A percentile compares a stretch with the other conserved stretches of the same genome.
Conservation (phyloP, 92 coral and sea anemone species). For the Ricordea florida region DNA sequence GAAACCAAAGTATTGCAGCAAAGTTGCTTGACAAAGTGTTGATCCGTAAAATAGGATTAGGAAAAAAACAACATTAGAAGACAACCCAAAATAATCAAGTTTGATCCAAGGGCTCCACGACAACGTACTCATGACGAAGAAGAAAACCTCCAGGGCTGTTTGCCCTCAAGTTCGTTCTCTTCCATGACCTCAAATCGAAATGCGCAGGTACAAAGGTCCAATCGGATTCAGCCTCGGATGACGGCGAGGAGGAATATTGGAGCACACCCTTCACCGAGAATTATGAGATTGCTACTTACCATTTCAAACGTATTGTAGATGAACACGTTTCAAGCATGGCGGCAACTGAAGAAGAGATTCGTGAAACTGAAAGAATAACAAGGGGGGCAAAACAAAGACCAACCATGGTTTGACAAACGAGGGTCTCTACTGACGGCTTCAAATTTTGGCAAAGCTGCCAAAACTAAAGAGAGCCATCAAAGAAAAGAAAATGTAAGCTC, state of each 20-base stretch:
- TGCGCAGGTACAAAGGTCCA: constrained; percentile 2
- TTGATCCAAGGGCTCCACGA: constrained; percentile 42
- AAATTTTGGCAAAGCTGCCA: constrained; percentile 23
- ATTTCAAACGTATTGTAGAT: constrained; percentile 15
- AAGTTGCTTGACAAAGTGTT: no score
- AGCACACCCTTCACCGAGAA: constrained; percentile 4
- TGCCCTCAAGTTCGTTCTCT: constrained; percentile 31
- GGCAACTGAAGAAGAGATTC: constrained; percentile 3
- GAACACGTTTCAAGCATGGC: background rate
- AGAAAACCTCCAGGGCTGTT: constrained; percentile 2
- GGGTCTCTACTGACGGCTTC: constrained; percentile 46
- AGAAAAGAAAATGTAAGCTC: background rate
- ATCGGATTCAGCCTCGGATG: constrained; percentile 3
- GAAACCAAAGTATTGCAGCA: constrained; percentile 14
- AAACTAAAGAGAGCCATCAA: constrained; percentile 4
- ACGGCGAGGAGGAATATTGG: background rate
- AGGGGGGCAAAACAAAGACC: constrained; percentile 34
- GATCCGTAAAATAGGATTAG: constrained; percentile 6
- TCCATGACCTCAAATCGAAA: constrained; percentile 21
- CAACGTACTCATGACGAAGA: background rate
- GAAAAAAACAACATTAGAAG: constrained; percentile 46
- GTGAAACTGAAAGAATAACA: constrained; percentile 8
- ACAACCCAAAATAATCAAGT: constrained; percentile 41
- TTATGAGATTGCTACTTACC: constrained; percentile 13
- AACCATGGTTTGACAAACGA: constrained; percentile 33